Evolutionary conservation across 2,113 vertebrate species (phyloP), one percentile per base, ranked within the genome.

Genomic region (Tonatia bakeri): DNA sequence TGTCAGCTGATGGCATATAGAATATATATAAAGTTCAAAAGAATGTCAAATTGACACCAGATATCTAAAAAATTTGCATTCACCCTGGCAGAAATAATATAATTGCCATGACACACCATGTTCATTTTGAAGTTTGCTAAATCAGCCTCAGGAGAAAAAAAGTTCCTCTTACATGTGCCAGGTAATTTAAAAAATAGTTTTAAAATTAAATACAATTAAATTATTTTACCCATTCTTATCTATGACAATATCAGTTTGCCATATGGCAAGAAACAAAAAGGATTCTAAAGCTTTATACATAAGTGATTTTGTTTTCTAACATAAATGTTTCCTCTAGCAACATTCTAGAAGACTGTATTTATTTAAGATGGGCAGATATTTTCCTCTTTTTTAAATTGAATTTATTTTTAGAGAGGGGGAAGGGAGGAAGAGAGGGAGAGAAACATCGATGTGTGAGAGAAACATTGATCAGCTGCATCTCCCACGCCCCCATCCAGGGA

Each of bases 21-120:
- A 83, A 96, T 31, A 85, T 81, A 75, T 15, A 56, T 87, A 75
- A 94, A 96, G 81, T 84, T 92, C 81, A 95, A 80, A 92, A 69
- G 33, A 88, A n/a, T 91, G 36, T 88, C 22, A 94, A 87, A 92
- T 33, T 81, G 26, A 95, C 22, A 90, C 64, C 47, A 87, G 43
- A 90, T 84, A 96, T 31, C 56, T 82, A 92, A 87, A 87, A 84
- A 70, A 4, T 56, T 24, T 94, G 17, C 83, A 90, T 73, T 6
- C 5, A 45, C 28, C 19, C 56, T 94, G 69, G 75, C 26, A 95
- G 90, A 76, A 90, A 50, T 19, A 76, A n/a, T 16, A 1, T 72
- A 79, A 72, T 50, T 84, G 3, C 38, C 28, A 79, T 91, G 38
- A 80, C 28, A 38, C 12, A 76, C 24, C 5, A 75, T 56, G 6